Conservation (phyloP, 2,888 invertebrate genomes). For the Fragum fragum region DNA sequence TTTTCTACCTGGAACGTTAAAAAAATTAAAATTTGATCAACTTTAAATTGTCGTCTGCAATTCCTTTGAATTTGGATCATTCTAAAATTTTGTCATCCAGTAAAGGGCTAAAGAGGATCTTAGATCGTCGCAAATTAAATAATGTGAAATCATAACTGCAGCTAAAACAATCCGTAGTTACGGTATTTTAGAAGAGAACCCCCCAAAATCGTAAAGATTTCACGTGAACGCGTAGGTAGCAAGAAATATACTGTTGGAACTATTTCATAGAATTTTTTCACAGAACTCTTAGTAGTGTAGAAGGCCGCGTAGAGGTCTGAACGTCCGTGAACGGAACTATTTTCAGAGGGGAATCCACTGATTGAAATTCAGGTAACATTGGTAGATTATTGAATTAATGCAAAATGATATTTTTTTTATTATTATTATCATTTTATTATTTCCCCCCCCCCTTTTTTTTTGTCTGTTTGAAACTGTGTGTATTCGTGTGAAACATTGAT, state of each 20-base stretch:
- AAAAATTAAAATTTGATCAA: no score
- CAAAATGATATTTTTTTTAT: no score
- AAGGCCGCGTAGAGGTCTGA: not conserved
- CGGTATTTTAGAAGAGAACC: not conserved
- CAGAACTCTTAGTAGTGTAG: not conserved
- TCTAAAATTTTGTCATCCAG: no score
- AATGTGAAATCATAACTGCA: not conserved
- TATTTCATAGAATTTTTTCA: not conserved
- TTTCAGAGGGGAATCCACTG: not conserved
- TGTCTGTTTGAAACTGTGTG: no score
- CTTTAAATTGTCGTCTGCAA: no score
- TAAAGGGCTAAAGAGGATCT: no score
- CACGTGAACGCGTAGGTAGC: not conserved
- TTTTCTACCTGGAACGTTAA: no score
- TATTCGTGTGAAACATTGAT: no score
- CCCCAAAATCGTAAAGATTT: not conserved
- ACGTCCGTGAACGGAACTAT: not conserved
- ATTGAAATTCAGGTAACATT: not conserved
- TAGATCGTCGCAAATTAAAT: not conserved
- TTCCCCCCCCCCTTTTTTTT: no score
- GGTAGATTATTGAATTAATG: not conserved
- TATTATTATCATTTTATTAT: no score
- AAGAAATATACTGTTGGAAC: not conserved
- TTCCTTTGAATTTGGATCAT: no score
- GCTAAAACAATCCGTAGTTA: not conserved